These are phyloP conservation scores for Chydorus sphaericus DNA, from an alignment of 2,888 invertebrate genomes.

Conservation along the genomic window DNA sequence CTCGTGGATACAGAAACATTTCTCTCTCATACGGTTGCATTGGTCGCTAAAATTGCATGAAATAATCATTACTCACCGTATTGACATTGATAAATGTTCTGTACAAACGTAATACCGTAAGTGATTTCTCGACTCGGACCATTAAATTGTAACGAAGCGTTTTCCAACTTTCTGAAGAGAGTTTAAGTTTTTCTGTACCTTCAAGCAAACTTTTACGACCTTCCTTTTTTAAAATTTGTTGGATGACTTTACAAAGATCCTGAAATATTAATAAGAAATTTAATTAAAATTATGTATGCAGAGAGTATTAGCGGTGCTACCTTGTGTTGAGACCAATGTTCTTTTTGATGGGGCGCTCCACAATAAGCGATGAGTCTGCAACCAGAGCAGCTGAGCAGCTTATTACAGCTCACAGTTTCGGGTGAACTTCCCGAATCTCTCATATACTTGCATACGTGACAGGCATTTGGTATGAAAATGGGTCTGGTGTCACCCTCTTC, in stretches of 20 bases:
- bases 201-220: slow-evolving; percentile 36
- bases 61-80: background rate
- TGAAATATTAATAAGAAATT: background rate
- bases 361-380: slow-evolving; percentile 52
- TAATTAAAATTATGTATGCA: background rate
- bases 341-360: slow-evolving; percentile 41
- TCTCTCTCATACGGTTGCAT: slow-evolving; percentile 52
- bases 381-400: slow-evolving; percentile 29
- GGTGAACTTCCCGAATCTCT: slow-evolving; percentile 27
- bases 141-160: slow-evolving; percentile 46
- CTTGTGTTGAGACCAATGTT: slow-evolving; percentile 42
- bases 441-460: slow-evolving; percentile 37
- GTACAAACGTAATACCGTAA: slow-evolving; percentile 24
- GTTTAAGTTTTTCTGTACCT: slow-evolving; percentile 31
- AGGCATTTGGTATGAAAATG: slow-evolving; percentile 36
- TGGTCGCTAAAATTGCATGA: slow-evolving; percentile 28
- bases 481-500: slow-evolving; percentile 9
- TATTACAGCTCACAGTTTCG: slow-evolving; percentile 17
- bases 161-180: slow-evolving; percentile 26
- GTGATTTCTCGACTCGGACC: slow-evolving; percentile 39
- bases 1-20: slow-evolving; percentile 47
- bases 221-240: slow-evolving; percentile 37
- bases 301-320: too few species aligned
- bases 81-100: too few species aligned
- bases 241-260: slow-evolving; percentile 43